phyloP scores from a whole-genome alignment of 2,797 vertebrate species.

The Glossophaga mutica region DNA sequence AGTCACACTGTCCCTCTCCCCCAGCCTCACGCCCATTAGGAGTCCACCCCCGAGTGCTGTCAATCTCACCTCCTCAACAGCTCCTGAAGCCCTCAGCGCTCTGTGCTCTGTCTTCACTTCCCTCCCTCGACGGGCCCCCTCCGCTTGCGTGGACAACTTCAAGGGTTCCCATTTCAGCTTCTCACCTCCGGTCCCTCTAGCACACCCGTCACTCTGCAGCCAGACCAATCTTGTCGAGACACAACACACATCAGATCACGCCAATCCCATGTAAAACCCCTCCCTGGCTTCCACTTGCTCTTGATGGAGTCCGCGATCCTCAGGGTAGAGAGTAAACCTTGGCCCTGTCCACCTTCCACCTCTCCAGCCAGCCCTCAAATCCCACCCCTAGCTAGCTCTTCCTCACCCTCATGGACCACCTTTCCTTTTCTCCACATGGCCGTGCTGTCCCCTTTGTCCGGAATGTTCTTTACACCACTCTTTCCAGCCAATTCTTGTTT shows the following conservation, averaged over 20 bases:
- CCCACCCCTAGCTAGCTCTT: fast-evolving
- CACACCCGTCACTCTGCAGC: background rate
- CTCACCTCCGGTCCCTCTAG: background rate
- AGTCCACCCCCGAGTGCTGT: no score
- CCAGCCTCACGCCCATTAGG: background rate
- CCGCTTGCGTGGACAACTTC: background rate
- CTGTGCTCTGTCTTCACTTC: no score
- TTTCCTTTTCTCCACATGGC: no score
- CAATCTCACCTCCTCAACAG: background rate
- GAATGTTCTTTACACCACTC: background rate
- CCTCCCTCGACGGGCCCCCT: background rate
- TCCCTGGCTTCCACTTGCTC: background rate
- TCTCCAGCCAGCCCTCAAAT: background rate
- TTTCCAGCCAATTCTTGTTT: background rate
- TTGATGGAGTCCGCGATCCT: background rate
- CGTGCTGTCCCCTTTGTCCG: background rate
- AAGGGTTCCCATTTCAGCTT: background rate
- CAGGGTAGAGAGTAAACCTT: background rate
- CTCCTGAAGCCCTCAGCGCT: background rate
- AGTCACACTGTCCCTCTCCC: background rate
- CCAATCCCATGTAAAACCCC: background rate
- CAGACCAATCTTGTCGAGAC: background rate
- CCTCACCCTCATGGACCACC: no score
- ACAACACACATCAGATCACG: background rate
- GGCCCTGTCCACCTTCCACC: background rate